A percentile compares a stretch with the other conserved stretches of the same genome.
These are phyloP conservation scores for Prochilodus magdalenae DNA, from an alignment of 2,113 vertebrate species.

Conservation along the genomic window DNA sequence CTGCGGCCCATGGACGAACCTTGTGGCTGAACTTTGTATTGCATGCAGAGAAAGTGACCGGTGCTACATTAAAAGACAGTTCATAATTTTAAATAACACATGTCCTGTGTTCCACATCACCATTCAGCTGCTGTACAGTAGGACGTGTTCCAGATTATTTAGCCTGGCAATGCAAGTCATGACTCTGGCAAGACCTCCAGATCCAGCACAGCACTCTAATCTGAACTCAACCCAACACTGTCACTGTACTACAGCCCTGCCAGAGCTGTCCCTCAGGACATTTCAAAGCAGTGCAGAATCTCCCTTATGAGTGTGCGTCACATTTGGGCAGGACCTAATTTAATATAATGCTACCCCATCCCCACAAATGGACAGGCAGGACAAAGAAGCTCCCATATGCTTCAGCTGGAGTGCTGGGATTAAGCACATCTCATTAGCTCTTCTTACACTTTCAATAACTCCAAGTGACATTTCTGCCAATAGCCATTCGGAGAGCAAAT, in stretches of 20 bases:
- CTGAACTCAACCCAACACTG: neutral
- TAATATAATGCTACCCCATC: neutral
- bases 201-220: neutral
- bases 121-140: neutral
- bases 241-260: slow-evolving; percentile 6
- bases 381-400: slow-evolving; percentile 5
- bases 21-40: too few species aligned
- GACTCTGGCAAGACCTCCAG: slow-evolving; percentile 14
- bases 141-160: slow-evolving; percentile 15
- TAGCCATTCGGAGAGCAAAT: neutral
- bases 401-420: slow-evolving; percentile 11
- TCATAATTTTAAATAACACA: too few species aligned
- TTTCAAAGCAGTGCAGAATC: slow-evolving; percentile 17
- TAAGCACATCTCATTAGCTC: slow-evolving; percentile 14
- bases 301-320: neutral
- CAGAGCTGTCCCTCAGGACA: slow-evolving; percentile 10
- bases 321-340: neutral
- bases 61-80: too few species aligned
- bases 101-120: too few species aligned
- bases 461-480: slow-evolving; percentile 28
- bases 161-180: neutral
- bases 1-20: neutral
- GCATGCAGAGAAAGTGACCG: too few species aligned
- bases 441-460: neutral
- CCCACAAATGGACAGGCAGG: neutral